These are phyloP conservation scores for Erpobdella octoculata DNA, from an alignment of 2,888 invertebrate species.

Conservation along the genomic window DNA sequence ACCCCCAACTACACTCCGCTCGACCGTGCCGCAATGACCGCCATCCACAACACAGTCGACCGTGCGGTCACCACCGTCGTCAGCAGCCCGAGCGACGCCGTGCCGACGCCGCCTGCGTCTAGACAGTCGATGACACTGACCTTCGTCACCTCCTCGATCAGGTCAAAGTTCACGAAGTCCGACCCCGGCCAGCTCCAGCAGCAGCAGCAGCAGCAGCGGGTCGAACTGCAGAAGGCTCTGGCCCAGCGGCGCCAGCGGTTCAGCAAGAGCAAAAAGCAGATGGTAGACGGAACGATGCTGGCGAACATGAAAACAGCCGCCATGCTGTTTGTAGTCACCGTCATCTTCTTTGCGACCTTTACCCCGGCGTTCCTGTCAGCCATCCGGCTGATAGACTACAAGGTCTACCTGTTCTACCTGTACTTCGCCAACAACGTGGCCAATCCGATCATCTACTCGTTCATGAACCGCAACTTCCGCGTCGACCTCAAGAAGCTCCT, in stretches of 20 bases:
- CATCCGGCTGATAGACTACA: constrained; percentile 38
- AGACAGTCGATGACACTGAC: neutral
- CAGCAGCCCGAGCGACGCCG: too few species aligned
- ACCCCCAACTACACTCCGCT: neutral
- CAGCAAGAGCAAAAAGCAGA: constrained; percentile 33
- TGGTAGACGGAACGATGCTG: constrained; percentile 36
- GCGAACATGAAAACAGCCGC: constrained; percentile 49
- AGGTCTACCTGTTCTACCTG: constrained; percentile 48
- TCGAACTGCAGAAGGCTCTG: constrained; percentile 4
- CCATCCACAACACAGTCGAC: neutral
- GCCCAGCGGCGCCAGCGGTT: constrained; percentile 28
- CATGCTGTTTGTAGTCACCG: constrained; percentile 50
- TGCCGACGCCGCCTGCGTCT: too few species aligned
- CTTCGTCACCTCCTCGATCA: neutral
- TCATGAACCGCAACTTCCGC: constrained; percentile 51
- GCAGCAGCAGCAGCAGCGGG: neutral
- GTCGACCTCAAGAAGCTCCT: constrained; percentile 43
- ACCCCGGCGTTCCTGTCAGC: constrained; percentile 48
- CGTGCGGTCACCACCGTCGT: neutral
- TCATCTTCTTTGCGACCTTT: constrained; percentile 49
- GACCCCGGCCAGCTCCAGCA: neutral
- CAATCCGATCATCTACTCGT: constrained; percentile 52
- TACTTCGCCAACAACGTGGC: constrained; percentile 51
- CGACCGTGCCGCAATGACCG: neutral
- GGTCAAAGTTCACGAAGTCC: neutral